Evolutionary conservation across 2,888 invertebrate genomes (phyloP), one percentile per base, ranked within the genome.

Genomic region (Atethmia centrago): DNA sequence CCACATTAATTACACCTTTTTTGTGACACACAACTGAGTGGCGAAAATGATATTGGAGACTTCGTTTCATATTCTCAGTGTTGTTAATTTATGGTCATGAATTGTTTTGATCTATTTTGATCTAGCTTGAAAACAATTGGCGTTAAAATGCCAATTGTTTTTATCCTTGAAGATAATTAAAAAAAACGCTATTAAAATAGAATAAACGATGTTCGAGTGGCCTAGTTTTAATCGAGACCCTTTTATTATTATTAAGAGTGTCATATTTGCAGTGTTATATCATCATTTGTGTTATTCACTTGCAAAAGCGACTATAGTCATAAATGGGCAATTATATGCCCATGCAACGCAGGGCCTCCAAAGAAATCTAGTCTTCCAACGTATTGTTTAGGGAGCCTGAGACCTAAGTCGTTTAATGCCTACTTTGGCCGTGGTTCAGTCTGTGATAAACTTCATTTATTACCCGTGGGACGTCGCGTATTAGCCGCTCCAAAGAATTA

Each of bases 371-470:
- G 66, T 36, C 40, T 49, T 59, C 51, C 56, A 16, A 12, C 19
- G 14, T 47, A 42, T 51, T 65, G 58, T 2, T 59, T 47, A 40
- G 68, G 77, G 73, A 64, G 28, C 19, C 55, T 40, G 25, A 51
- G 53, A 62, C 56, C 61, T 53, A 31, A 72, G 31, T 55, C 55
- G 31, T 65, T 77, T 73, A 65, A 65, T 62, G 68, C 31, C 56
- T 21, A n/a, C 31, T 62, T 55, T 49, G 72, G 10, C 45, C 49
- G 58, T 21, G 58, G 49, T 49, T 49, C 36, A 25, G 42, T 68
- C 31, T 45, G 47, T 40, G 53, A 55, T 65, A 80, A 76, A 65
- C 12, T 45, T 58, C 63, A 67, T 77, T 67, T 80, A 79, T 80
- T 59, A 67, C 81, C 49, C 63, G 21, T 9, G 77, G 49, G 79